Evolutionary conservation across 2,113 vertebrate species (phyloP).

Genomic region (Oryzias curvinotus): DNA sequence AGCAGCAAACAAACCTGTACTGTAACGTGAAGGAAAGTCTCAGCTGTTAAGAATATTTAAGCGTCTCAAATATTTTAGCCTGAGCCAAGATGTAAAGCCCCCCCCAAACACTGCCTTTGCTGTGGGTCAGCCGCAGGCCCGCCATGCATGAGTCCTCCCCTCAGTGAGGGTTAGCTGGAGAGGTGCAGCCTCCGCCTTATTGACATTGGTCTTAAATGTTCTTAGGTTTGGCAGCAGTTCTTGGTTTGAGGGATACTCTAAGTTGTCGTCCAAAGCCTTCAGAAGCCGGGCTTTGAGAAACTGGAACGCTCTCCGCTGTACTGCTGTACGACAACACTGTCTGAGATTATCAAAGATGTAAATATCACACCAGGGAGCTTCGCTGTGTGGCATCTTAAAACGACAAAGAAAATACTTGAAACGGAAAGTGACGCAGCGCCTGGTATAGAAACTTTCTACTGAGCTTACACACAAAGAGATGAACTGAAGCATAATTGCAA

Average conservation of each 20-base stretch:
- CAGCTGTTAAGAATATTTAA: slow-evolving; percentile 8
- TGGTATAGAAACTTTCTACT: background rate
- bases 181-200: slow-evolving; percentile 62
- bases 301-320: background rate
- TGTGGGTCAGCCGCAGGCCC: slow-evolving; percentile 64
- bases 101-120: slow-evolving; percentile 43
- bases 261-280: slow-evolving; percentile 29
- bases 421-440: background rate
- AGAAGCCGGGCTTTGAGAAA: slow-evolving; percentile 45
- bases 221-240: slow-evolving; percentile 56
- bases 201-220: slow-evolving; percentile 64
- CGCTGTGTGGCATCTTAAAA: slow-evolving; percentile 7
- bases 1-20: slow-evolving; percentile 6
- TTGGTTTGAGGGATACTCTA: slow-evolving; percentile 35
- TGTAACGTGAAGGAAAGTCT: background rate
- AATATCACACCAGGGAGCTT: slow-evolving; percentile 29
- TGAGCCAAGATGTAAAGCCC: slow-evolving; percentile 40
- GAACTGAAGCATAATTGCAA: slow-evolving; percentile 32
- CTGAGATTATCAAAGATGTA: background rate
- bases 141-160: slow-evolving; percentile 54
- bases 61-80: slow-evolving; percentile 14
- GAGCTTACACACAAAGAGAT: background rate
- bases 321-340: slow-evolving; percentile 32
- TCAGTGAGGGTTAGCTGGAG: slow-evolving; percentile 59
- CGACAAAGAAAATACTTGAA: slow-evolving; percentile 10